phyloP scores from a whole-genome alignment of 2,888 invertebrate genomes.

The Gnatocerus cornutus region DNA sequence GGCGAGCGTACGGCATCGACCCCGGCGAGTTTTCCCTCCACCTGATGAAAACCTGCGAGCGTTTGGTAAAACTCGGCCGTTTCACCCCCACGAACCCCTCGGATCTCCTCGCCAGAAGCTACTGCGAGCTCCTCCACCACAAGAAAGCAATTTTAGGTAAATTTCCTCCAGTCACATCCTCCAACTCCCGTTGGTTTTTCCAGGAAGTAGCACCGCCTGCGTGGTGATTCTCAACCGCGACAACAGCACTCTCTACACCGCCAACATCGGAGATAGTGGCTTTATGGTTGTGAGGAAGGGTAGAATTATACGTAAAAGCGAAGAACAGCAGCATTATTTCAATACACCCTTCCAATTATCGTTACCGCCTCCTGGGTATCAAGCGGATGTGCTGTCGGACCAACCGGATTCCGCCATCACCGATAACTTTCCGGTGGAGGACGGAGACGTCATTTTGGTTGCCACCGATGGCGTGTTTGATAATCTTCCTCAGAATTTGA shows the following conservation, averaged over 20 bases:
- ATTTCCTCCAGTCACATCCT: slow-evolving; percentile 34
- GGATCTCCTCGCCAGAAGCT: slow-evolving; percentile 91
- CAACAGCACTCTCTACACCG: slow-evolving; percentile 92
- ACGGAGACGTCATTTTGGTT: slow-evolving; percentile 94
- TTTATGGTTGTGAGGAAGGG: slow-evolving; percentile 94
- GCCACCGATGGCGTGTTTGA: slow-evolving; percentile 99
- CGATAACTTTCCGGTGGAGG: slow-evolving; percentile 89
- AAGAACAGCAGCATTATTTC: slow-evolving; percentile 99
- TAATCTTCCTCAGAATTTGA: slow-evolving; percentile 93
- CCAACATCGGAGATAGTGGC: slow-evolving; percentile 99
- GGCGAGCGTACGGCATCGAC: slow-evolving; percentile 98
- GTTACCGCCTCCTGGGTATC: slow-evolving; percentile 92
- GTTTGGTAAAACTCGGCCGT: slow-evolving; percentile 90
- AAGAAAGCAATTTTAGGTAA: slow-evolving; percentile 92
- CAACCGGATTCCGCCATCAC: slow-evolving; percentile 95
- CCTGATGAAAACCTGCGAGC: slow-evolving; percentile 95
- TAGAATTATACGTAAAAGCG: slow-evolving; percentile 91
- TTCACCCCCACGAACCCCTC: slow-evolving; percentile 92
- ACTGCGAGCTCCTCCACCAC: slow-evolving; percentile 92
- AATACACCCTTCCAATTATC: slow-evolving; percentile 99
- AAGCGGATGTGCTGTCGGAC: slow-evolving; percentile 91
- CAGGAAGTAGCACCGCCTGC: slow-evolving; percentile 98
- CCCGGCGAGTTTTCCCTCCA: slow-evolving; percentile 96
- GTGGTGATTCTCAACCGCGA: slow-evolving; percentile 94
- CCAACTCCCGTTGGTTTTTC: neutral